These are phyloP conservation scores for Melanargia galathea DNA, from an alignment of 2,888 invertebrate species.

Conservation along the genomic window DNA sequence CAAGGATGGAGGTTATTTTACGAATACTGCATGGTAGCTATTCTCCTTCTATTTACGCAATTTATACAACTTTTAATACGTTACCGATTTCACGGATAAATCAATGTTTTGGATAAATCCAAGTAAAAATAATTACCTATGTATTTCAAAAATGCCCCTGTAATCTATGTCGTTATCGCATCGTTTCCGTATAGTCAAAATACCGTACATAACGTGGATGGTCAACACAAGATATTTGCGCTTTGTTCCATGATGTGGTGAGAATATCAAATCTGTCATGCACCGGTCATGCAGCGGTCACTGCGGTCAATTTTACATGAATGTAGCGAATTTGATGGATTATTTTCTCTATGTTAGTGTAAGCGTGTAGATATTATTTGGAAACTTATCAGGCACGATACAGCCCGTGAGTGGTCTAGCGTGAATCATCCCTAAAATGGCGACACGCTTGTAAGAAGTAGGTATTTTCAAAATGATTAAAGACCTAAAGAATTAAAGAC, in stretches of 20 bases:
- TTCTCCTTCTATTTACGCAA: neutral
- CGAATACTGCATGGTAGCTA: too few species aligned
- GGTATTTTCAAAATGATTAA: too few species aligned
- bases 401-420: too few species aligned
- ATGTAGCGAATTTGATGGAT: slow-evolving; percentile 34
- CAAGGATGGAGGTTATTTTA: too few species aligned
- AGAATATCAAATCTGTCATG: slow-evolving; percentile 32
- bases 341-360: slow-evolving; percentile 22
- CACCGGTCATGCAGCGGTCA: slow-evolving; percentile 21
- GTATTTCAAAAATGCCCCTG: neutral
- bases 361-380: neutral
- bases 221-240: slow-evolving; percentile 17
- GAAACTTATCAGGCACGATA: too few species aligned
- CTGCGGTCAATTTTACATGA: slow-evolving; percentile 21
- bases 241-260: slow-evolving; percentile 24
- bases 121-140: neutral
- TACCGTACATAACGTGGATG: neutral
- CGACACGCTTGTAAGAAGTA: neutral
- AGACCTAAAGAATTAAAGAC: too few species aligned
- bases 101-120: neutral
- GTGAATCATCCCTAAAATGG: neutral
- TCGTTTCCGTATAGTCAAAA: slow-evolving; percentile 14
- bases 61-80: neutral
- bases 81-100: neutral
- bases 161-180: neutral